These are phyloP conservation scores for Apis mellifera DNA, from an alignment of 1,140 invertebrate genomes.

Conservation along the genomic window Amel_HAv3.1 CM009938.2:1868001-1868500, in stretches of 20 bases:
- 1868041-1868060: not conserved
- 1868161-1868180: not conserved
- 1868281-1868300: not conserved
- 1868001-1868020: not conserved
- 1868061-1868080: not conserved
- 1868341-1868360: slow-evolving; percentile 3
- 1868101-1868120: not conserved
- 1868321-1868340: not conserved
- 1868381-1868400: not conserved
- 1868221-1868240: too few relatives aligned
- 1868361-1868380: not conserved
- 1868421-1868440: not conserved
- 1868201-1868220: not conserved
- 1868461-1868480: not conserved
- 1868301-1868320: slow-evolving; percentile 10
- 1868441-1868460: not conserved
- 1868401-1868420: not conserved
- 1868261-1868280: not conserved
- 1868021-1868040: not conserved
- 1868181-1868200: not conserved
- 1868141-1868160: not conserved
- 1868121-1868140: not conserved
- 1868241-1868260: slow-evolving; percentile 2
- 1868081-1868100: not conserved
- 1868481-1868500: not conserved